Conservation (phyloP, 2,113 vertebrate species). For the Erythrocercus mccallii region DNA sequence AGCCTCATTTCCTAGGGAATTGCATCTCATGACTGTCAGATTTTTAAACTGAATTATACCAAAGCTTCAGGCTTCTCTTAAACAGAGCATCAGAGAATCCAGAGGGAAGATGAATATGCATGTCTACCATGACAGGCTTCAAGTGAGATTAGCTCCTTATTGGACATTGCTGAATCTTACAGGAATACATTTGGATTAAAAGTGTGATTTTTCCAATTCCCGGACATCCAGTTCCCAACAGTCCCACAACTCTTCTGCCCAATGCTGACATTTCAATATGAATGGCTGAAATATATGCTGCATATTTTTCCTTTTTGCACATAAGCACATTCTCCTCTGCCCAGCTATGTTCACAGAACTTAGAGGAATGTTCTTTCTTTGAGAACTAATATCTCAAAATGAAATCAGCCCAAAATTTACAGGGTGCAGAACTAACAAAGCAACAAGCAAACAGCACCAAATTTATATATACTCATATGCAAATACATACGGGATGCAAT, state of each 20-base stretch:
- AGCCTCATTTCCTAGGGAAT: neutral
- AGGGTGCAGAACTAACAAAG: neutral
- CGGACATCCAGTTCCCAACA: neutral
- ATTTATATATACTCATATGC: neutral
- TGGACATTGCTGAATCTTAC: neutral
- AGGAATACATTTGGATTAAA: neutral
- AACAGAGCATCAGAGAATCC: neutral
- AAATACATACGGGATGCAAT: neutral
- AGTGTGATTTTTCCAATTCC: neutral
- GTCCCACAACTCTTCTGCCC: neutral
- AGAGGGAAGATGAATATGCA: neutral
- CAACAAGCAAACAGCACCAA: neutral
- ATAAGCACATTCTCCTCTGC: neutral
- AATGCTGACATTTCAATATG: neutral
- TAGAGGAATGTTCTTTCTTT: neutral
- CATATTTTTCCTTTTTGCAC: neutral
- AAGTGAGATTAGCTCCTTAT: neutral
- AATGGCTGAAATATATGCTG: neutral
- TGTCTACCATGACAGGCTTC: neutral
- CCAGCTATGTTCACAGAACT: neutral
- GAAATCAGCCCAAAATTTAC: neutral
- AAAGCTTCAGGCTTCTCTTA: constrained; percentile 16
- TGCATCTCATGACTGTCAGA: neutral
- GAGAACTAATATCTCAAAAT: neutral
- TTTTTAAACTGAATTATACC: constrained; percentile 6